Percentiles rank a stretch among this genome's conserved stretches.
Evolutionary conservation across 2,113 vertebrate genomes (phyloP).

Genomic region (Sialia sialis): DNA sequence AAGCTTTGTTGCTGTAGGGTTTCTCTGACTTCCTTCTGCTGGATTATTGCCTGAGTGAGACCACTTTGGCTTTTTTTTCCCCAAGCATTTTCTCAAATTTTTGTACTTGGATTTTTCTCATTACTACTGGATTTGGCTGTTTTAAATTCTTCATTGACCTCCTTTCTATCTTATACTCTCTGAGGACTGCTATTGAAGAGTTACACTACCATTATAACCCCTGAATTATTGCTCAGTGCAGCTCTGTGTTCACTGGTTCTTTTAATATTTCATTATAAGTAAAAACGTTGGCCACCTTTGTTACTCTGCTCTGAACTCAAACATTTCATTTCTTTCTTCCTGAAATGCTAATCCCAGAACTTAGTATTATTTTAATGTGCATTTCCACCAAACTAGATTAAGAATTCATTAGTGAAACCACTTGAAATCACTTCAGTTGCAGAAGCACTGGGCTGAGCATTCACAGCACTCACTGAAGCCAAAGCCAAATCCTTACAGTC

Average conservation of each 20-base stretch:
- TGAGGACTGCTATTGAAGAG: neutral
- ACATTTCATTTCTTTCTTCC: neutral
- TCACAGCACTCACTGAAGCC: neutral
- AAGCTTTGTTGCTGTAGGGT: neutral
- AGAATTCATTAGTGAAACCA: neutral
- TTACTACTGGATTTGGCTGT: neutral
- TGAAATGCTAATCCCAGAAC: neutral
- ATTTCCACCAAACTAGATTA: neutral
- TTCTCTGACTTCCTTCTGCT: neutral
- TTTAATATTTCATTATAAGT: neutral
- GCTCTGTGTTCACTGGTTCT: neutral
- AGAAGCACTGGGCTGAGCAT: neutral
- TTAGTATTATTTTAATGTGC: neutral
- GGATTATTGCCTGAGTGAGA: neutral
- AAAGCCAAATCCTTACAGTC: neutral
- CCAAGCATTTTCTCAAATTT: neutral
- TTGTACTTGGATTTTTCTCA: neutral
- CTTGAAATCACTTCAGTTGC: neutral
- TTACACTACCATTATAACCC: neutral
- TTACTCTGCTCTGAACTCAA: neutral
- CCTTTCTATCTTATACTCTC: neutral
- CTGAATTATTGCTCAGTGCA: neutral
- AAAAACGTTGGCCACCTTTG: neutral
- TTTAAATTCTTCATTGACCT: slow-evolving; percentile 1
- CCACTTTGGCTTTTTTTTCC: neutral